These are phyloP conservation scores for Perizoma affinitatum DNA, from an alignment of 2,888 invertebrate genomes.

Conservation along the genomic window DNA sequence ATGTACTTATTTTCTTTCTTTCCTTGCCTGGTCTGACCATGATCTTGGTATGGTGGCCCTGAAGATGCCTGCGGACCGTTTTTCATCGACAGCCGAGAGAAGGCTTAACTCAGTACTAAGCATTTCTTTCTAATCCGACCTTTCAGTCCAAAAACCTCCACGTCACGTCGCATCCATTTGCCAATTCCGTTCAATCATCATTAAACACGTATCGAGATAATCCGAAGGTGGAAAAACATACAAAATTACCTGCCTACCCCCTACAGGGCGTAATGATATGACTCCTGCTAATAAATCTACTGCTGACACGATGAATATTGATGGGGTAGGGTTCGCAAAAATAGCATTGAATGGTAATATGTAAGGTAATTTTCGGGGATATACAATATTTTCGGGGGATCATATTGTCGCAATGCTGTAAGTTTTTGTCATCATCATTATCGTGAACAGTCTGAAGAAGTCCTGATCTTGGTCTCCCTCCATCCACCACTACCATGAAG, in stretches of 20 bases:
- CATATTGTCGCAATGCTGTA: slow-evolving; percentile 1
- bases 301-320: slow-evolving; percentile 69
- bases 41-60: too few species aligned
- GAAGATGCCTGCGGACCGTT: too few species aligned
- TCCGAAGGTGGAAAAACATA: slow-evolving; percentile 23
- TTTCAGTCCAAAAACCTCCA: background rate
- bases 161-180: too few species aligned
- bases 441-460: too few species aligned
- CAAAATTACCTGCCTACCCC: slow-evolving; percentile 18
- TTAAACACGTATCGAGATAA: slow-evolving; percentile 22
- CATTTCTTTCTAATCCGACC: background rate
- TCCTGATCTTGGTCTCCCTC: too few species aligned
- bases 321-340: slow-evolving; percentile 47
- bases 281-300: slow-evolving; percentile 64
- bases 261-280: slow-evolving; percentile 51
- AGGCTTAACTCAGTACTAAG: background rate
- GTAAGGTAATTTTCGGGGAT: slow-evolving; percentile 8
- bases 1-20: too few species aligned
- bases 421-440: background rate
- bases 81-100: background rate
- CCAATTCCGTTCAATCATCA: slow-evolving; percentile 18
- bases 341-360: slow-evolving; percentile 13
- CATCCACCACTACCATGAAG: too few species aligned
- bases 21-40: too few species aligned
- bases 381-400: background rate